Evolutionary conservation across 2,797 vertebrate genomes (phyloP), one percentile per base, ranked within the genome.

Genomic region (Todus mexicanus): DNA sequence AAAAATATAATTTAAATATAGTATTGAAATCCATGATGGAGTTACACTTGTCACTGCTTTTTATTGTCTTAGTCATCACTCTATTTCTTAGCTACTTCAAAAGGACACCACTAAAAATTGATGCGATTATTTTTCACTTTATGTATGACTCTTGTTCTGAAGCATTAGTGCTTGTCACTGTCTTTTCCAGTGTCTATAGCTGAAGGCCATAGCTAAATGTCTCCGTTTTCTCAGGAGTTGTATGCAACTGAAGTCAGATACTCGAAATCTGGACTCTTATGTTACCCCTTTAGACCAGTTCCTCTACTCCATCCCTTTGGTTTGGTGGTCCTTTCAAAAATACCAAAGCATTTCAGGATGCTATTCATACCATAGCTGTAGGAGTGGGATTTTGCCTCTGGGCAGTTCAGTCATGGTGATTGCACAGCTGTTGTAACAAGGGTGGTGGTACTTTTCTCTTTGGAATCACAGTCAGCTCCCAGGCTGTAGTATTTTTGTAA

Each of bases 1-100:
- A 82, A 84, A 93, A 87, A 29, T 60, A 53, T 19, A 16, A 68
- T 84, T 92, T 94, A 94, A 92, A 86, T 91, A 86, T 60, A 82
- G 48, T 38, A 23, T 57, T 86, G 59, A 79, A 76, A 56, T 74
- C 42, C 7, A 3, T 12, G 22, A 14, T 70, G 22, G 17, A n/a
- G 92, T 94, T 93, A 57, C 66, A 82, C 11, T 91, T 91, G 84
- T 76, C 45, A 16, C n/a, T 88, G 50, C 29, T 90, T 91, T 92
- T 94, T 86, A 15, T 82, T 72, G n/a, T 73, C 71, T 91, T 90
- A 76, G 70, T 92, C 93, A 84, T 90, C 56, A 9, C 9, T 83
- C 54, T 8, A 4, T 79, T 92, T 87, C 40, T 80, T 61, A 87
- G 60, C 37, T 82, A n/a, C 91, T 90, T 90, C 48, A 27, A 81